Evolutionary conservation across 2,888 invertebrate species (phyloP).

Genomic region (Sinhomidia bicolor): DNA sequence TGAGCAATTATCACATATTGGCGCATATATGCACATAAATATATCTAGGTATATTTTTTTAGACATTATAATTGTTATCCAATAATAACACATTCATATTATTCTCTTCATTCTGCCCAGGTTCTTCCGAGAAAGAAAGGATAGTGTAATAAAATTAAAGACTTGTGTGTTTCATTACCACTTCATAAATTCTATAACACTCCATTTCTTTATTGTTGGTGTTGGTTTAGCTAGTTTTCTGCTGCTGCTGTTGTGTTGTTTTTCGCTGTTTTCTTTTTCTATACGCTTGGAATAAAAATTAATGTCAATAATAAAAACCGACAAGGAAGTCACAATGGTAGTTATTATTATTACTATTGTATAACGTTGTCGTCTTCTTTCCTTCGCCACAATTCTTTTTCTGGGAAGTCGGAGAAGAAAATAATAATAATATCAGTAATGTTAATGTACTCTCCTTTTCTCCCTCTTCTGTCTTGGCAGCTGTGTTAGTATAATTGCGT

Average conservation of each 20-base stretch:
- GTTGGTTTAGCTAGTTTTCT: not conserved
- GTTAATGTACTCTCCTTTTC: not conserved
- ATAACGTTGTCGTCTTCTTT: constrained; percentile 30
- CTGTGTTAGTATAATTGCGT: constrained; percentile 49
- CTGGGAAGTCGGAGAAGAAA: constrained; percentile 4
- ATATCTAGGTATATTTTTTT: constrained; percentile 17
- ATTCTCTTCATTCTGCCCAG: not conserved
- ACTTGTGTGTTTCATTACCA: constrained; percentile 27
- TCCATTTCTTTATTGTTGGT: not conserved
- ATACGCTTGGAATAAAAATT: constrained; percentile 24
- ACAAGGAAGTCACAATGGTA: constrained; percentile 31
- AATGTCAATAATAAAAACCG: constrained; percentile 37
- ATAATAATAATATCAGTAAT: not conserved
- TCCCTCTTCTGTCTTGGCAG: constrained; percentile 20
- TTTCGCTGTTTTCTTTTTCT: not conserved
- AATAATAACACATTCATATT: constrained; percentile 13
- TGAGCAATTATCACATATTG: constrained; percentile 12
- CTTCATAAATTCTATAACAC: constrained; percentile 29
- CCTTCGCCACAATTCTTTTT: not conserved
- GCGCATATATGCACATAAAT: no score
- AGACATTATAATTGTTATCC: constrained; percentile 31
- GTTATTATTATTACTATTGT: no score
- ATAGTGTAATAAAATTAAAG: constrained; percentile 27
- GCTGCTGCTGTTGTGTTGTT: not conserved
- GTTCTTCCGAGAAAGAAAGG: not conserved